Evolutionary conservation across 2,888 invertebrate species (phyloP).

Genomic region (Epinotia brunnichana): DNA sequence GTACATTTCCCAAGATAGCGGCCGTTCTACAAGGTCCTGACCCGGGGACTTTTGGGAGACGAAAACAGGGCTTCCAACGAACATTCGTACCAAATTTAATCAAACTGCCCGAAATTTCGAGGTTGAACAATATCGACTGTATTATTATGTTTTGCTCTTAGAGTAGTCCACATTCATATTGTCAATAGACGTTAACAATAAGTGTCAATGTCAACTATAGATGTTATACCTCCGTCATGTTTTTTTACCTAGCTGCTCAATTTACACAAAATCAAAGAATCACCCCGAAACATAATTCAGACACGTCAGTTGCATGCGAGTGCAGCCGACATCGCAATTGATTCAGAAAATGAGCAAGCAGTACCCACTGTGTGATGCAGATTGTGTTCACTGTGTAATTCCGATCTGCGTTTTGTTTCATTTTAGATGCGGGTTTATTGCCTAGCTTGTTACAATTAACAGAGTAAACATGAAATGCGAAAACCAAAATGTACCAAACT

Average conservation of each 20-base stretch:
- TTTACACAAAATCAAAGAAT: neutral
- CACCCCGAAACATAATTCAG: slow-evolving; percentile 14
- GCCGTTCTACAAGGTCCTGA: too few species aligned
- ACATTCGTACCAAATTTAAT: too few species aligned
- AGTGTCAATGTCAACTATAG: too few species aligned
- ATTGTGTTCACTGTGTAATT: neutral
- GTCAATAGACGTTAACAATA: too few species aligned
- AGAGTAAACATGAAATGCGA: neutral
- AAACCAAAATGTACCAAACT: neutral
- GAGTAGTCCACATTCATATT: too few species aligned
- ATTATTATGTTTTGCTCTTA: too few species aligned
- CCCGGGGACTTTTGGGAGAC: too few species aligned
- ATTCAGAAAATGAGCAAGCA: slow-evolving; percentile 10
- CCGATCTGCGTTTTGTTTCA: neutral
- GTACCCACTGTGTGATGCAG: neutral
- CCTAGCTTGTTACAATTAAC: neutral
- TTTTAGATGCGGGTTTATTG: neutral
- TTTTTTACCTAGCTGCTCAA: neutral
- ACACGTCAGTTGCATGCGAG: slow-evolving; percentile 11
- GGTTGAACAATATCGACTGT: too few species aligned
- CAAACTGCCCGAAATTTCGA: too few species aligned
- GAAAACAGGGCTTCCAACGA: too few species aligned
- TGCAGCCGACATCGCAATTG: slow-evolving; percentile 21
- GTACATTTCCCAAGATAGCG: too few species aligned
- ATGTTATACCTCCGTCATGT: too few species aligned